Base-by-base conservation (phyloP, 2,113 vertebrate genomes). In the Pedetes capensis region DNA sequence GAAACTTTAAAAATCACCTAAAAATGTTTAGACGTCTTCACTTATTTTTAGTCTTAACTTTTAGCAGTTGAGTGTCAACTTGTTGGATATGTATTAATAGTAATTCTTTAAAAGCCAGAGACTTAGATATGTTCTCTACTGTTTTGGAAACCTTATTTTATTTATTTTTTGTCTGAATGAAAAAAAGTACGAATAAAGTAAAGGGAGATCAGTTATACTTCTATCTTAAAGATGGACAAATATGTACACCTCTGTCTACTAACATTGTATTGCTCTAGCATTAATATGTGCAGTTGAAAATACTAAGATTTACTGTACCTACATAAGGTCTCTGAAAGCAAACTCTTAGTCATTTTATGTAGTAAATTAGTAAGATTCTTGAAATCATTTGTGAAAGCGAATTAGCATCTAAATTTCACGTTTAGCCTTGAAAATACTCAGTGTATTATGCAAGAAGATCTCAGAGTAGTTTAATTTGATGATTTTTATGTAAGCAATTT, bases 121-220 rank as follows among this genome's bases (percentile, higher is more conserved):
- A 74, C 64, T 22, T 55, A 37, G 53, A 13, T 68, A 9, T 93
- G 14, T 89, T 81, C 49, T 55, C 11, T 80, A 3, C 47, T 81
- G 3, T 87, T 75, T 92, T 57, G 47, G 69, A 83, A 63, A 92
- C 14, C 27, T 44, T 61, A 25, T 27, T 91, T 44, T 61, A 23
- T 72, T 82, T 86, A 10, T 29, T 84, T 93, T 55, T 53, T 91
- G 64, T 78, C 23, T 78, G 80, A 89, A n/a, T 47, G 55, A 96
- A n/a, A 55, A 39, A 92, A 42, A 66, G 44, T 22, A 13, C 23
- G 51, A n/a, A 61, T 74, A 8, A 39, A 69, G 12, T 86, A 63
- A 92, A 90, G 32, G 37, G 9, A 89, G 29, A 71, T 83, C 29
- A 22, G 76, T 86, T 81, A 47, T 81, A 10, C 63, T 32, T 93